Conservation (phyloP, 2,113 vertebrate species). For the Sardina pilchardus region DNA sequence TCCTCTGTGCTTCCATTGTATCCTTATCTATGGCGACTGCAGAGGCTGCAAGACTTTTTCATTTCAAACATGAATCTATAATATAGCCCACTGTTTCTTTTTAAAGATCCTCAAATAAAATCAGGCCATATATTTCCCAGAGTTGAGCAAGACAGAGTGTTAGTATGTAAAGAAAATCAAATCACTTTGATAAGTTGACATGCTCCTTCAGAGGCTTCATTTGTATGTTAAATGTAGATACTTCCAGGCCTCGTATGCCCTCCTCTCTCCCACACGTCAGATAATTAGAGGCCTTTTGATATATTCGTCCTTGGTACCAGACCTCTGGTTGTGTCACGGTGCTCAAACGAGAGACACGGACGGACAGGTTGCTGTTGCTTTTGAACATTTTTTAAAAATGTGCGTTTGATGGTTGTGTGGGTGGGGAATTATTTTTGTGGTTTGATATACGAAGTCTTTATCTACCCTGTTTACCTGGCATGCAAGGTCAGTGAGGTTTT, state of each 20-base stretch:
- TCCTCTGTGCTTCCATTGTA: background rate
- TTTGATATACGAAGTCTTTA: slow-evolving; percentile 16
- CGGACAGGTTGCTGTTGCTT: slow-evolving; percentile 49
- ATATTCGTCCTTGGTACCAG: slow-evolving; percentile 39
- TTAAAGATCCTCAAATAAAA: background rate
- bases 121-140: too few species aligned
- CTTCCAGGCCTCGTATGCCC: slow-evolving; percentile 44
- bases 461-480: slow-evolving; percentile 56
- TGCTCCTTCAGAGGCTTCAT: slow-evolving; percentile 8
- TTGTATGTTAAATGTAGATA: slow-evolving; percentile 21
- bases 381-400: slow-evolving; percentile 34
- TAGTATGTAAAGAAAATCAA: slow-evolving; percentile 7
- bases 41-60: background rate
- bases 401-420: slow-evolving; percentile 46
- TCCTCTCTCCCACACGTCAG: slow-evolving; percentile 61
- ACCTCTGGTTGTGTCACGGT: slow-evolving; percentile 53
- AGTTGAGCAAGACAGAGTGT: background rate
- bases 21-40: background rate
- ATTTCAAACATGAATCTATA: background rate
- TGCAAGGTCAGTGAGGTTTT: slow-evolving; percentile 67
- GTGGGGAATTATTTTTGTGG: slow-evolving; percentile 39
- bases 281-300: slow-evolving; percentile 68
- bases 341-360: slow-evolving; percentile 45
- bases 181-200: slow-evolving; percentile 7
- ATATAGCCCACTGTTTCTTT: background rate